A percentile compares a stretch with the other conserved stretches of the same genome.
Conservation (phyloP, 2,797 vertebrate species). For the Peromyscus attwateri region DNA sequence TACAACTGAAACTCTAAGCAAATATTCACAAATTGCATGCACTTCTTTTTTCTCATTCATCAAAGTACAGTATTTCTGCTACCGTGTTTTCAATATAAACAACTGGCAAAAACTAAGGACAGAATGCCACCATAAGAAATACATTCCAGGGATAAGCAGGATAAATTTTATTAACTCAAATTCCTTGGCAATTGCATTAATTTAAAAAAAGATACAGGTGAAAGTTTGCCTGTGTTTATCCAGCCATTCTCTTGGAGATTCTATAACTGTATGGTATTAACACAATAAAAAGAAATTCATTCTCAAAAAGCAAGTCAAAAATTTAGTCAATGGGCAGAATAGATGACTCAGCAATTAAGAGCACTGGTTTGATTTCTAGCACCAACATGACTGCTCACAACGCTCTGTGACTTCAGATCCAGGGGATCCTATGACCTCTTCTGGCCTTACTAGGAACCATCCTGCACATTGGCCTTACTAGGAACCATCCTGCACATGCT, state of each 20-base stretch:
- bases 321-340: not conserved
- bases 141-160: not conserved
- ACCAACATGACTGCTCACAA: not conserved
- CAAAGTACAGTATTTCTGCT: not conserved
- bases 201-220: not conserved
- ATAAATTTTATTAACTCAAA: constrained; percentile 19
- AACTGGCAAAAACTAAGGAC: not conserved
- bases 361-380: not conserved
- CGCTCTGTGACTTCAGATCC: not conserved
- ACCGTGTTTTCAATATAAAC: not conserved
- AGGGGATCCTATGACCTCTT: too few species aligned
- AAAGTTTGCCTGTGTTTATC: not conserved
- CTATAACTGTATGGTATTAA: not conserved
- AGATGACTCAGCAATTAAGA: too few species aligned
- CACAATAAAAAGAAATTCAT: not conserved
- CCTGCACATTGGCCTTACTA: too few species aligned
- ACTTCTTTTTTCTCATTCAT: not conserved
- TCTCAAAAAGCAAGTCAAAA: constrained; percentile 42
- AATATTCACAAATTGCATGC: not conserved
- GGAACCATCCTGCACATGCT: too few species aligned
- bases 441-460: too few species aligned
- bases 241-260: not conserved
- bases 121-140: not conserved
- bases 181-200: constrained; percentile 11
- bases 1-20: not conserved